Percentiles rank a stretch among this genome's conserved stretches.
Conservation (phyloP, 2,888 invertebrate genomes). For the Anoplius nigerrimus region DNA sequence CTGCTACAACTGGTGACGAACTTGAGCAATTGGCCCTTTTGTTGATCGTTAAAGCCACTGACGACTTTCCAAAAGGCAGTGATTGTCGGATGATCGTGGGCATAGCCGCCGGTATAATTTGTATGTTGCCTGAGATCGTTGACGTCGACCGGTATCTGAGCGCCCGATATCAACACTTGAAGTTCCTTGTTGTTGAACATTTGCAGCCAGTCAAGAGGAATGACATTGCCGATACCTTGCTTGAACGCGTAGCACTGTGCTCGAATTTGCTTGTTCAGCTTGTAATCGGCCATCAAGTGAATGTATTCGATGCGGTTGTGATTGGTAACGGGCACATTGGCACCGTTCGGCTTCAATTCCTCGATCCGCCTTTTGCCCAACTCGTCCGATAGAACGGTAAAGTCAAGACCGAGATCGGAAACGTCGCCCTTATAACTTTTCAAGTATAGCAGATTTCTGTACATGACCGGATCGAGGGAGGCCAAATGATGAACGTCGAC, state of each 20-base stretch:
- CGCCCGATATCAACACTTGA: conserved; percentile 97
- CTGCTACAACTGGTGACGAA: conserved; percentile 99
- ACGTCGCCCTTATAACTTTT: conserved; percentile 92
- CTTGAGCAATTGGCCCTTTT: conserved; percentile 91
- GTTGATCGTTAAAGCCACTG: conserved; percentile 86
- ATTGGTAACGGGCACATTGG: conserved; percentile 92
- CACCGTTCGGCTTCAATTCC: conserved; percentile 93
- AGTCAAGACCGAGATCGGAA: conserved; percentile 92
- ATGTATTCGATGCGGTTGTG: conserved; percentile 97
- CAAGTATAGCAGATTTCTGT: conserved; percentile 91
- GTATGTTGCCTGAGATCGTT: conserved; percentile 91
- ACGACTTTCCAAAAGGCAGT: conserved; percentile 93
- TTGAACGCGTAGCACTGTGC: conserved; percentile 92
- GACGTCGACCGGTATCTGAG: conserved; percentile 94
- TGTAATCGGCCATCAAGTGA: conserved; percentile 96
- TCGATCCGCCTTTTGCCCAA: conserved; percentile 92
- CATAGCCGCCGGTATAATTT: conserved; percentile 93
- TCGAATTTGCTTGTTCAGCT: conserved; percentile 92
- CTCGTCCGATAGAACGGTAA: conserved; percentile 92
- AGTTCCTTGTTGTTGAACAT: conserved; percentile 97
- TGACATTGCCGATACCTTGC: conserved; percentile 91
- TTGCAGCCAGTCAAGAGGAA: conserved; percentile 93
- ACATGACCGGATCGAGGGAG: conserved; percentile 93
- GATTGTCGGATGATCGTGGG: conserved; percentile 89
- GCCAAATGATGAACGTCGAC: conserved; percentile 95